Conservation (phyloP, 37 sponge, comb jelly and placozoan genomes). For the Axinella damicornis region DNA sequence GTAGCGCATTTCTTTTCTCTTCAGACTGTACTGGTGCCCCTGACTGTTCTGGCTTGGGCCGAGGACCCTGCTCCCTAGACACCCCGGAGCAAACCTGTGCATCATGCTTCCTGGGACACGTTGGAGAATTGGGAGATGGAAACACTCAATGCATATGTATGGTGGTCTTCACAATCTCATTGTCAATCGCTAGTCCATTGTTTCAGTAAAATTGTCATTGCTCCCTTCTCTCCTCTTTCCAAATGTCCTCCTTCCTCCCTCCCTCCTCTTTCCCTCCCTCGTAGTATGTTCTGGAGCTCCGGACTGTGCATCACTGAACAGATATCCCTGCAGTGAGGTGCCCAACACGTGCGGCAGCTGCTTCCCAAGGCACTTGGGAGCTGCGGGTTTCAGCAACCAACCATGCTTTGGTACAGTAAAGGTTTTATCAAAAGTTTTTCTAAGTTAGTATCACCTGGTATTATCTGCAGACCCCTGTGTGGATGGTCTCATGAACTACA, state of each 20-base stretch:
- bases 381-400: conserved; percentile 36
- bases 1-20: background rate
- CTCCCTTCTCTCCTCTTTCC: no score
- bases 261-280: no score
- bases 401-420: conserved; percentile 49
- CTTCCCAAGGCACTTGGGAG: conserved; percentile 35
- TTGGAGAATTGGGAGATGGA: conserved; percentile 27
- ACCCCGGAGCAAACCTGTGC: conserved; percentile 72
- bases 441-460: no score
- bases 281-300: conserved; percentile 52
- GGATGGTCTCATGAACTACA: conserved; percentile 57
- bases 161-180: no score
- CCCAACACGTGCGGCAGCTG: conserved; percentile 62
- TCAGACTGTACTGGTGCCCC: conserved; percentile 53
- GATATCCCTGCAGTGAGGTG: conserved; percentile 28
- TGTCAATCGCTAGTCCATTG: no score
- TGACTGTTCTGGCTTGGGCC: conserved; percentile 29
- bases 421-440: no score
- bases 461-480: conserved; percentile 58
- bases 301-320: conserved; percentile 49
- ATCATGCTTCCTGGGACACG: conserved; percentile 40
- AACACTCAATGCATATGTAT: conserved; percentile 45
- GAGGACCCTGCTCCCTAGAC: conserved; percentile 47
- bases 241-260: no score
- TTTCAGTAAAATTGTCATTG: no score